Percentiles rank a stretch among this genome's conserved stretches.
Evolutionary conservation across 2,888 invertebrate genomes (phyloP).

Genomic region (Lasioglossum oenotherae): DNA sequence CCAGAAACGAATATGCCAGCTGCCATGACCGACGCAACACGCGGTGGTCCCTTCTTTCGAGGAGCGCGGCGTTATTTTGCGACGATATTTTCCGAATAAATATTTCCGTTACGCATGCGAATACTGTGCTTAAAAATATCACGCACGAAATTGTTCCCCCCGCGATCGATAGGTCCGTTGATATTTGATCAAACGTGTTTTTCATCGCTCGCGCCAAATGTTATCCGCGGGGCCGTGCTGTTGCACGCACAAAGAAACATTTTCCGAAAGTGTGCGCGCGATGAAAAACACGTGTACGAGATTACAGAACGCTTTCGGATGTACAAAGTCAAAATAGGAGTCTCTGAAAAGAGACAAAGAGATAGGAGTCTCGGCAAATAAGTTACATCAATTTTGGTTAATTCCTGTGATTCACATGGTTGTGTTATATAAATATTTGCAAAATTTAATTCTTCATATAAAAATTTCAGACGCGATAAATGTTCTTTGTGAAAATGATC

Average conservation of each 20-base stretch:
- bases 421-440: too few species aligned
- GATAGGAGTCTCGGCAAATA: too few species aligned
- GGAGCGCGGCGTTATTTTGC: background rate
- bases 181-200: background rate
- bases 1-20: background rate
- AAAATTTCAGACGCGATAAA: too few species aligned
- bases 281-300: too few species aligned
- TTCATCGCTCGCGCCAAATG: background rate
- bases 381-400: too few species aligned
- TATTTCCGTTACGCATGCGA: background rate
- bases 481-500: too few species aligned
- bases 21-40: background rate
- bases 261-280: background rate
- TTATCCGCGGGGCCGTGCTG: background rate
- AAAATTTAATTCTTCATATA: too few species aligned
- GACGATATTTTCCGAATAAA: background rate
- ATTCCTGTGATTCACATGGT: too few species aligned
- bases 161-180: background rate
- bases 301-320: too few species aligned
- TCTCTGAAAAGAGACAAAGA: too few species aligned
- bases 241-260: background rate
- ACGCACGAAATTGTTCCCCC: background rate
- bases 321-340: too few species aligned
- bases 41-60: background rate
- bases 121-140: background rate